phyloP scores from a whole-genome alignment of 30 jellyfish, hydroid and myxozoan genomes.

The Sanderia malayensis region DNA sequence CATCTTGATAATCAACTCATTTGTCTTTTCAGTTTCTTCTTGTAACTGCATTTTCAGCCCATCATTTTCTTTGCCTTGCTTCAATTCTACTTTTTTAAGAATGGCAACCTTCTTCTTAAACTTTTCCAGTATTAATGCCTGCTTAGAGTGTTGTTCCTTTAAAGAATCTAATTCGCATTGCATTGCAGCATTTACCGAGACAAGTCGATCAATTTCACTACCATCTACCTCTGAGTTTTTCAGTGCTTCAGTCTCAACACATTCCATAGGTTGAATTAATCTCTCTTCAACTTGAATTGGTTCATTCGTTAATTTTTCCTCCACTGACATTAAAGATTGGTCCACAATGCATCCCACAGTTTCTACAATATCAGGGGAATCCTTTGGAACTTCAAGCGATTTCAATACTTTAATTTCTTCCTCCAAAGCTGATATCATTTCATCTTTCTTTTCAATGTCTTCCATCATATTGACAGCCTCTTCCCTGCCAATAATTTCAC shows the following conservation, averaged over 20 bases:
- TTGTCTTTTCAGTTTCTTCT: neutral
- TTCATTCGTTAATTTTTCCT: neutral
- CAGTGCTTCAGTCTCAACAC: neutral
- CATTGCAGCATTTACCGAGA: neutral
- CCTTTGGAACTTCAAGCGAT: neutral
- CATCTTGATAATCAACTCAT: slow-evolving; percentile 22
- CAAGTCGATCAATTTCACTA: neutral
- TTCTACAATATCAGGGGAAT: neutral
- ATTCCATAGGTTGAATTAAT: slow-evolving; percentile 6
- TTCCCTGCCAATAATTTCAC: too few species aligned
- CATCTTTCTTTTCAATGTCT: slow-evolving; percentile 13
- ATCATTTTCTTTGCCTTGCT: slow-evolving; percentile 64
- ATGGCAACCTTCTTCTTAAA: slow-evolving; percentile 61
- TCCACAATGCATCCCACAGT: slow-evolving; percentile 8
- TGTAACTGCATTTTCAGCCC: slow-evolving; percentile 20
- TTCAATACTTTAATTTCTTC: neutral
- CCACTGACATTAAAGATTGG: slow-evolving; percentile 11
- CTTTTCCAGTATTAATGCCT: slow-evolving; percentile 41
- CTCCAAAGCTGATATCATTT: slow-evolving; percentile 8
- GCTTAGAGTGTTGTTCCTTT: neutral
- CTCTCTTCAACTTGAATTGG: slow-evolving; percentile 8
- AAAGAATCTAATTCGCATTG: slow-evolving; percentile 8
- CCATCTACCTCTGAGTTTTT: neutral
- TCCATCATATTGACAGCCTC: neutral
- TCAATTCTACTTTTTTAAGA: slow-evolving; percentile 74